Evolutionary conservation across 2,113 vertebrate genomes (phyloP), one percentile per base, ranked within the genome.

Genomic region (Holacanthus passer): DNA sequence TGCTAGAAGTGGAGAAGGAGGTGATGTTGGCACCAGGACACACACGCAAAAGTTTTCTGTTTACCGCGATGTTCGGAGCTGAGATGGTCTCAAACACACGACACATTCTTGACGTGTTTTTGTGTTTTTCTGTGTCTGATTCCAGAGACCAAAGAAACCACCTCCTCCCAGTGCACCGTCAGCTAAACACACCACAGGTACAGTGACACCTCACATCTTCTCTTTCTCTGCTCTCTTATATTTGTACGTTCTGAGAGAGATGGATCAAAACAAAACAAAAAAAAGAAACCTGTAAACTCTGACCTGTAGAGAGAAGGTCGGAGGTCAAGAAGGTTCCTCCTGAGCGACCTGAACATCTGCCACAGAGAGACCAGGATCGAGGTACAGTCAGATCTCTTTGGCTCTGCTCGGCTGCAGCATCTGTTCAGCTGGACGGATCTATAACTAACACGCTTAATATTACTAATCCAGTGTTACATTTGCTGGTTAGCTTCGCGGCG

Each of bases 131-230:
- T 52, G 63, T 7, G 68, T 72, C 7, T 85, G 17, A 95, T 93
- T 92, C 35, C 94, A 99, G 98, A 98, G 98, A 96, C 98, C 98
- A 88, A 99, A 98, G 96, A 99, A 99, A 86, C 98, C 98, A 0
- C 98, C 98, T 62, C 98, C 98, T 86, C 98, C 98, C 20, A 96
- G 96, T 27, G 96, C 97, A 68, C 96, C 97, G 14, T 88, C 95
- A 48, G 91, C 95, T 73, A 99, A 99, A 90, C 96, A 96, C 95
- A 94, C 90, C 87, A 85, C 96, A 96, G 97, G 98, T 84, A 84
- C 62, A 39, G 82, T 98, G 96, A 96, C 24, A 2, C 27, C n/a
- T 11, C 2, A 2, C 9, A 0, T 14, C 27, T 82, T 35, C 10
- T 9, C 12, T 43, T 53, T 43, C 19, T 12, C 13, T 32, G 19